These are phyloP conservation scores for Halisarca cf. caerulea DNA, from an alignment of 37 sponge, comb jelly and placozoan genomes.

Conservation along the genomic window DNA sequence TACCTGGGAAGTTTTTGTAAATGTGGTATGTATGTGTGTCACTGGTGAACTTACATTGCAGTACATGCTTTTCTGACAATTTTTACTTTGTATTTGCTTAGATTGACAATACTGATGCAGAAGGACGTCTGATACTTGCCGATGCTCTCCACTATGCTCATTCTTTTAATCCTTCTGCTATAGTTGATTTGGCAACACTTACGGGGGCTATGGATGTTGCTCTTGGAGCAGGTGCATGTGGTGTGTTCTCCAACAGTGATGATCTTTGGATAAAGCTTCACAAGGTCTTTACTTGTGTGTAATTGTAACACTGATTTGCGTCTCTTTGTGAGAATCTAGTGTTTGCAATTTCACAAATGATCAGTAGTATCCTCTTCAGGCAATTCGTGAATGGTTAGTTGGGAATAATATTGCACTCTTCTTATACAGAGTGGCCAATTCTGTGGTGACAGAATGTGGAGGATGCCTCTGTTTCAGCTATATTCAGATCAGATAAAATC, in stretches of 20 bases:
- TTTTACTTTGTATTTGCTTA: constrained; percentile 12
- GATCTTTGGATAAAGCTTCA: constrained; percentile 71
- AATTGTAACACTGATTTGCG: too few species aligned
- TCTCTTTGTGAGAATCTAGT: too few species aligned
- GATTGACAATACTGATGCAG: constrained; percentile 98
- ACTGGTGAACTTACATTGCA: too few species aligned
- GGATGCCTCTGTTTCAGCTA: constrained; percentile 86
- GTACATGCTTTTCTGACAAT: too few species aligned
- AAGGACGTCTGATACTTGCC: constrained; percentile 90
- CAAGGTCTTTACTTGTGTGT: constrained; percentile 42
- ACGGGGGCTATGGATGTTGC: constrained; percentile 83
- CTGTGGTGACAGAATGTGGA: constrained; percentile 87
- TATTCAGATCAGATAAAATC: constrained; percentile 85
- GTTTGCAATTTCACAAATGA: too few species aligned
- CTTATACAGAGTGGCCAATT: constrained; percentile 64
- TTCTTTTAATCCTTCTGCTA: constrained; percentile 71
- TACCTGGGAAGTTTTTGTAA: not conserved
- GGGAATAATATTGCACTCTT: too few species aligned
- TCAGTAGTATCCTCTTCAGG: too few species aligned
- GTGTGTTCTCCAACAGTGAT: constrained; percentile 63
- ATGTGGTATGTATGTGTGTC: not conserved
- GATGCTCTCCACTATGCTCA: constrained; percentile 89
- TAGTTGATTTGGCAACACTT: constrained; percentile 88
- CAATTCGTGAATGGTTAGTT: too few species aligned
- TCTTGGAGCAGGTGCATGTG: constrained; percentile 83